Evolutionary conservation across 2,888 invertebrate species (phyloP), one percentile per base, ranked within the genome.

Genomic region (Neelides folsomi): DNA sequence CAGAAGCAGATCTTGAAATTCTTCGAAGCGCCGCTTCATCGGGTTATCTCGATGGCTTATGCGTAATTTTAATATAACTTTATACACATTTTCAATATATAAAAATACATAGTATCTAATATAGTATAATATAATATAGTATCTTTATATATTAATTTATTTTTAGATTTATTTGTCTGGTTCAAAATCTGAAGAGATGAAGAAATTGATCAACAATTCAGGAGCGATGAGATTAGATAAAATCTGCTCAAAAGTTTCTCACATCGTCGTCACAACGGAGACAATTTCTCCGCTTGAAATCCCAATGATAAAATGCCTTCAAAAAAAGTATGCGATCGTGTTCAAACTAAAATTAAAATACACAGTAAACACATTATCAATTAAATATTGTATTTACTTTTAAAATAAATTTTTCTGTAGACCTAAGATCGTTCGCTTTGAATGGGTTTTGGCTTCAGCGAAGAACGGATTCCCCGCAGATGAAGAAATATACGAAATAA

Each of bases 21-120:
- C 27, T 27, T 27, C 27, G n/a, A n/a, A n/a, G 27, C 27, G 27
- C 7, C 27, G 27, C 27, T 82, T 82, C 67, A 78, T 77, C 67
- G 7, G 75, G 79, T 54, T 89, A 89, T 68, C 77, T 93, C 51
- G 92, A 93, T 72, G 90, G 90, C 46, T 92, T 88, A 68, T 84
- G 82, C 71, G 84, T 86, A 70, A 74, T 76, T 74, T 53, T 48
- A 47, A 35, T 45, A 19, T 39, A 41, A 47, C 74, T 53, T 72
- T 69, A 53, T 68, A 73, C 9, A 71, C 72, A 1, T 35, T 48
- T 20, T 45, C 18, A 19, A 18, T 53, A 46, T 40, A 16, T 51
- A 48, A 48, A 19, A 42, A 40, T 57, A 46, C 34, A 37, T 9
- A 37, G 16, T 46, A 53, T 5, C 37, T 12, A n/a, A 16, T n/a